phyloP scores from a whole-genome alignment of 2,113 vertebrate genomes.

The Hippopotamus amphibius region DNA sequence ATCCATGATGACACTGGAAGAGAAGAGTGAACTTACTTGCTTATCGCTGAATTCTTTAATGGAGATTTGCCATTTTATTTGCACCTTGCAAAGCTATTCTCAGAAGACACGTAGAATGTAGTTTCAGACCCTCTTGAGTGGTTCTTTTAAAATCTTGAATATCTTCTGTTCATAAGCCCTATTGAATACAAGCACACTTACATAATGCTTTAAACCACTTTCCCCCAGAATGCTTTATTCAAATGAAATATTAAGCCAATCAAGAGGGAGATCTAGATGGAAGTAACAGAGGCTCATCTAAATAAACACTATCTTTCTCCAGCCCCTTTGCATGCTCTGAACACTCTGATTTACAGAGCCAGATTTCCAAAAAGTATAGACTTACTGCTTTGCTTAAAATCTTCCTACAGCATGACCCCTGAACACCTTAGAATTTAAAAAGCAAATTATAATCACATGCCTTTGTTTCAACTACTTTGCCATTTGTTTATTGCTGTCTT shows the following conservation, averaged over 20 bases:
- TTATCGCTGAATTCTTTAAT: neutral
- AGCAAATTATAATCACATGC: slow-evolving; percentile 51
- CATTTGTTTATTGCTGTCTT: slow-evolving; percentile 43
- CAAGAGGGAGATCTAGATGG: neutral
- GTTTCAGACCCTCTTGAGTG: neutral
- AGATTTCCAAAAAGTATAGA: neutral
- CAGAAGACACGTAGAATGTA: neutral
- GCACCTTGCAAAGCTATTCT: neutral
- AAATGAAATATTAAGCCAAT: slow-evolving; percentile 42
- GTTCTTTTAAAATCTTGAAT: slow-evolving; percentile 30
- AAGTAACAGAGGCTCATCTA: neutral
- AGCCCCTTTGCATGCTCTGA: neutral
- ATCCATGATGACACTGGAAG: neutral
- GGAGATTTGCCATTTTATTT: neutral
- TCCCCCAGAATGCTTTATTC: neutral
- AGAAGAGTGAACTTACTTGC: neutral
- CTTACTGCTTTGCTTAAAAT: slow-evolving; percentile 9
- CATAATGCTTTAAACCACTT: neutral
- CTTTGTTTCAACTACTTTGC: slow-evolving; percentile 18
- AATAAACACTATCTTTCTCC: neutral
- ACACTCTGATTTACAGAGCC: neutral
- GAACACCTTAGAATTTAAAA: slow-evolving; percentile 34
- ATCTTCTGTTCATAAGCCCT: neutral
- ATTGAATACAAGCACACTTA: neutral
- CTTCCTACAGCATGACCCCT: neutral